Evolutionary conservation across 1,140 invertebrate species (phyloP), one percentile per base, ranked within the genome.

Genomic region (Ctenoplectra terminalis): DNA sequence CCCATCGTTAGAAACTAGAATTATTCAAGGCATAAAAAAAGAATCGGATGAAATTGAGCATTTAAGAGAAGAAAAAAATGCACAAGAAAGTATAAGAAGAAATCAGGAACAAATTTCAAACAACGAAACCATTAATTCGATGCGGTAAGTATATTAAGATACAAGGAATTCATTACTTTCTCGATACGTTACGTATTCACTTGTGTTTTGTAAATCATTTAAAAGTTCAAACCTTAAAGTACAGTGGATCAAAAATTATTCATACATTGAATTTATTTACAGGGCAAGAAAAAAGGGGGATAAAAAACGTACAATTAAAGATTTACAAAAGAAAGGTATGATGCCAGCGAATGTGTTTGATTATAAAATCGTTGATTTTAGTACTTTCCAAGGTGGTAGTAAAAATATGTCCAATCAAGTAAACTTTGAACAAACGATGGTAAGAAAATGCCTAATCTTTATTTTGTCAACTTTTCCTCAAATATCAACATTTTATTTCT

Each of bases 361-460:
- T 75, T 93, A 92, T 43, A 87, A 88, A 81, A 31, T 67, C 1
- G 89, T 93, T 11, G 91, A 92, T 40, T 92, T 93, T 37, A 91
- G 82, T 70, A 89, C 87, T 64, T 93, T 93, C 73, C 91, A 92
- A 89, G 92, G 92, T 60, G 92, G 92, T 13, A 93, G 92, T 72
- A 88, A n/a, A 60, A 77, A 83, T n/a, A 26, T 11, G 6, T 11
- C 81, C 6, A 82, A 82, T 34, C 63, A 74, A 40, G 60, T 82
- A 1, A 71, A 79, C 2, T 90, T 92, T 60, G 67, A 88, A 23
- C 82, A 88, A 46, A 80, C 84, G 43, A 72, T 82, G 80, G 91
- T 91, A 87, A 81, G 54, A 54, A 60, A 29, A 37, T 58, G n/a
- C 43, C 8, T 26, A 23, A 52, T 0, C 29, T 79, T 82, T 31